phyloP scores from a whole-genome alignment of 1,140 invertebrate species.

The Drosophila nigromelanica region DNA sequence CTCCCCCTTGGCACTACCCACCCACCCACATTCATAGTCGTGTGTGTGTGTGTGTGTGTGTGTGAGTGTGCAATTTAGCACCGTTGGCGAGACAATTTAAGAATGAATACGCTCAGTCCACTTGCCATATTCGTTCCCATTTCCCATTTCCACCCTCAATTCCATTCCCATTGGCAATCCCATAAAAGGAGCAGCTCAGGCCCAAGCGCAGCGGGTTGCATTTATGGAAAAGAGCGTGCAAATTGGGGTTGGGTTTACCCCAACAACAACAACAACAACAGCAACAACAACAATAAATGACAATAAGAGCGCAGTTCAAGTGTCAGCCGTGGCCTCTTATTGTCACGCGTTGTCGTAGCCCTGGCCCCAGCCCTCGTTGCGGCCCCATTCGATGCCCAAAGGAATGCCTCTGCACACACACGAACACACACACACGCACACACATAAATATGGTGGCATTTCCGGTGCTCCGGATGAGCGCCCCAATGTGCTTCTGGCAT shows the following conservation, averaged over 20 bases:
- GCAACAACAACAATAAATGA: slow-evolving; percentile 70
- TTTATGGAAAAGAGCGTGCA: slow-evolving; percentile 75
- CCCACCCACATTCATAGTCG: slow-evolving; percentile 1
- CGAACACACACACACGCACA: slow-evolving; percentile 27
- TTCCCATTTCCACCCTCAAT: slow-evolving; percentile 4
- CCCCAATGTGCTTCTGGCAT: slow-evolving; percentile 77
- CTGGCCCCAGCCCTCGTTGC: not conserved
- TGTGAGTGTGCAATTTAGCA: slow-evolving; percentile 73
- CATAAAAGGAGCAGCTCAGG: slow-evolving; percentile 16
- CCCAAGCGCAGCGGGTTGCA: slow-evolving; percentile 57
- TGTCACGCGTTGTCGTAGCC: slow-evolving; percentile 73
- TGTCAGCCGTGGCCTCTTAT: slow-evolving; percentile 80
- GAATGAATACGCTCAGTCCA: slow-evolving; percentile 47
- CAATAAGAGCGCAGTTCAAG: slow-evolving; percentile 81
- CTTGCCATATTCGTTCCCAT: not conserved
- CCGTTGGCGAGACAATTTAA: slow-evolving; percentile 66
- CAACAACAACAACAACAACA: not conserved
- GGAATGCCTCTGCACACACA: slow-evolving; percentile 53
- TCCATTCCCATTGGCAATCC: slow-evolving; percentile 22
- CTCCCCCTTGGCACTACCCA: not conserved
- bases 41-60: slow-evolving; percentile 17
- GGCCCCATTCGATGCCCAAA: slow-evolving; percentile 64
- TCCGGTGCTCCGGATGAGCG: slow-evolving; percentile 68
- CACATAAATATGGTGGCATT: slow-evolving; percentile 72
- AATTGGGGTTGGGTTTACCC: slow-evolving; percentile 68